Evolutionary conservation across 2,888 invertebrate genomes (phyloP).

Genomic region (Zaprionus bogoriensis): DNA sequence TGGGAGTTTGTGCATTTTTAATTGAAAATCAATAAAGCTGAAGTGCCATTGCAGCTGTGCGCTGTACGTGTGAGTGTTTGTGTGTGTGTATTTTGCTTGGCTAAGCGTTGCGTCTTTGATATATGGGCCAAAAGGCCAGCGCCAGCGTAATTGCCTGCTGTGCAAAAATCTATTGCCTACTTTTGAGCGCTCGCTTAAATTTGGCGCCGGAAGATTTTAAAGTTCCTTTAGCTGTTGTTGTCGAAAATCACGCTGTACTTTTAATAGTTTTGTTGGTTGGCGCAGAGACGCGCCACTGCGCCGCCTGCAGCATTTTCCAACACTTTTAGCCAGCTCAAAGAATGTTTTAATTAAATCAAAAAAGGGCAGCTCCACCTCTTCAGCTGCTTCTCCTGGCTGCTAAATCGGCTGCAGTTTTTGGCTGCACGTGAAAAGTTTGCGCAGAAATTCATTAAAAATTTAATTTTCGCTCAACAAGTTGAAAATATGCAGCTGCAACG

Average conservation of each 20-base stretch:
- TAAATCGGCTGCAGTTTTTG: slow-evolving; percentile 15
- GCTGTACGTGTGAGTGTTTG: neutral
- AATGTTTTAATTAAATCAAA: slow-evolving; percentile 79
- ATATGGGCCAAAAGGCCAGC: slow-evolving; percentile 30
- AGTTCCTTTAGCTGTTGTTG: neutral
- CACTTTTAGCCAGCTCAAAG: slow-evolving; percentile 56
- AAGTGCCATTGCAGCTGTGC: slow-evolving; percentile 37
- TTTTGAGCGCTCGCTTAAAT: slow-evolving; percentile 12
- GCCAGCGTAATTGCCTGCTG: slow-evolving; percentile 12
- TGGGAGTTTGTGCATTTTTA: slow-evolving; percentile 73
- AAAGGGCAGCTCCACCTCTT: slow-evolving; percentile 19
- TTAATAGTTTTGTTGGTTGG: slow-evolving; percentile 35
- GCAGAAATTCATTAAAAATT: slow-evolving; percentile 73
- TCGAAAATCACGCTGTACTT: slow-evolving; percentile 24
- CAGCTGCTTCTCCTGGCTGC: neutral
- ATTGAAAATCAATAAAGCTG: slow-evolving; percentile 72
- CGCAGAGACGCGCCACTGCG: neutral
- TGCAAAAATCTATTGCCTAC: slow-evolving; percentile 25
- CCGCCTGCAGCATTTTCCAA: slow-evolving; percentile 60
- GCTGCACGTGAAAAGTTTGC: slow-evolving; percentile 60
- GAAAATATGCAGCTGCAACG: slow-evolving; percentile 32
- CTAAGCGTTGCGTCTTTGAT: slow-evolving; percentile 34
- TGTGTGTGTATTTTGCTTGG: slow-evolving; percentile 21
- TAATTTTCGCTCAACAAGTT: slow-evolving; percentile 75
- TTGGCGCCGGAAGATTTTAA: slow-evolving; percentile 1